These are phyloP conservation scores for Siniperca scherzeri DNA, from an alignment of 2,797 vertebrate genomes.

Conservation along the genomic window DNA sequence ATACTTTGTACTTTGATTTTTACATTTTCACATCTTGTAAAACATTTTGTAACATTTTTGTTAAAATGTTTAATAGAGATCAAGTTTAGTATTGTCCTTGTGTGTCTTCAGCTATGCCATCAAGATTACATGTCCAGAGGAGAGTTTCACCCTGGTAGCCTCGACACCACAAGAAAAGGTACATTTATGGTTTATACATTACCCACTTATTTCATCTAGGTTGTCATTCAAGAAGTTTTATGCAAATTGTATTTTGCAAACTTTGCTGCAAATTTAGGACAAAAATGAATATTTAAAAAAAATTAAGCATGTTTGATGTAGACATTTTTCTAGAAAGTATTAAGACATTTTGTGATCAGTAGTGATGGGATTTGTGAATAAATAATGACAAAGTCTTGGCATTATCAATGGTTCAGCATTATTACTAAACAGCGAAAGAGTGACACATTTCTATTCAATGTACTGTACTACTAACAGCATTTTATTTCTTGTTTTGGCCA, in stretches of 20 bases:
- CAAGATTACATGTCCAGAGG: slow-evolving; percentile 95
- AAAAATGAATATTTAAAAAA: neutral
- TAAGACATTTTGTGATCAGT: neutral
- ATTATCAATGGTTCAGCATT: neutral
- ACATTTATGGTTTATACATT: slow-evolving; percentile 8
- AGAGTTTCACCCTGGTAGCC: slow-evolving; percentile 92
- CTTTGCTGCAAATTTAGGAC: neutral
- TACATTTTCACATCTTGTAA: neutral
- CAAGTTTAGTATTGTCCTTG: neutral
- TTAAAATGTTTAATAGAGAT: neutral
- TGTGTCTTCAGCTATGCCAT: slow-evolving; percentile 88
- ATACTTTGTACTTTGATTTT: neutral
- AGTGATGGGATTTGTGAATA: neutral
- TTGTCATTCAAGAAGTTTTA: neutral
- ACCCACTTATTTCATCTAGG: neutral
- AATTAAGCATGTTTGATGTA: neutral
- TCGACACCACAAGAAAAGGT: slow-evolving; percentile 96
- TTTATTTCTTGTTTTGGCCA: neutral
- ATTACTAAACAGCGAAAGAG: neutral
- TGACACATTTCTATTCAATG: neutral
- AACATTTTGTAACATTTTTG: neutral
- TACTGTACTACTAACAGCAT: neutral
- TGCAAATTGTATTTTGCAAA: neutral
- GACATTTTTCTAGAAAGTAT: too few species aligned
- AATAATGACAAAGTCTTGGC: neutral